A percentile compares a stretch with the other conserved stretches of the same genome.
Evolutionary conservation across 2,888 invertebrate species (phyloP).

Genomic region (Eulithis testata): DNA sequence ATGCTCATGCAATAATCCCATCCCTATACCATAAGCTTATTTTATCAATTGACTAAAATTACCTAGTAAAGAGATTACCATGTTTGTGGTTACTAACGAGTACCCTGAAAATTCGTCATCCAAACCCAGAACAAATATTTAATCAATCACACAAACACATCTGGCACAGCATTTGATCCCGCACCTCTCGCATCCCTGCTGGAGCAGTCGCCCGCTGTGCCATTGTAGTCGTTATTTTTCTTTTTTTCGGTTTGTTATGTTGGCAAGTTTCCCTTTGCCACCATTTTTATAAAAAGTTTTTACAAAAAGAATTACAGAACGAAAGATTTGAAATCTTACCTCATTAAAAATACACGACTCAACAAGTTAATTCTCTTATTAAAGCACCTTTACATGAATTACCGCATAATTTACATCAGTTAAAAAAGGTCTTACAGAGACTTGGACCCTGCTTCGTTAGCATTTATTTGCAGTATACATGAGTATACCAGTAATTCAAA

Average conservation of each 20-base stretch:
- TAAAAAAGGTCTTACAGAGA: constrained; percentile 36
- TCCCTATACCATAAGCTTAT: too few relatives aligned
- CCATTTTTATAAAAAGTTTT: neutral
- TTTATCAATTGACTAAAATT: too few relatives aligned
- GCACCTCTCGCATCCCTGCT: too few relatives aligned
- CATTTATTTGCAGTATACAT: constrained; percentile 28
- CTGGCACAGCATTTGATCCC: too few relatives aligned
- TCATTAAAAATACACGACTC: constrained; percentile 24
- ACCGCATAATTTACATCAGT: constrained; percentile 33
- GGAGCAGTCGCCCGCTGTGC: too few relatives aligned
- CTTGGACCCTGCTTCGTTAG: constrained; percentile 32
- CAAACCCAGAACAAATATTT: too few relatives aligned
- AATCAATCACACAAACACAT: too few relatives aligned
- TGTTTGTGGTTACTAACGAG: too few relatives aligned
- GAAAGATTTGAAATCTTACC: constrained; percentile 1
- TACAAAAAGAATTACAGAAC: neutral
- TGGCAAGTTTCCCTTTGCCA: neutral
- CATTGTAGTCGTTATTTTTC: neutral
- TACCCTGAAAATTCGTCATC: too few relatives aligned
- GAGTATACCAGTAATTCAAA: constrained; percentile 19
- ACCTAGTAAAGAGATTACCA: too few relatives aligned
- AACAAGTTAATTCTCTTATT: constrained; percentile 26
- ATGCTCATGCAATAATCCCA: too few relatives aligned
- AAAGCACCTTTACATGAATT: constrained; percentile 34
- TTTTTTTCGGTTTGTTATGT: neutral